Evolutionary conservation across 92 coral and sea anemone genomes (phyloP), one percentile per base, ranked within the genome.

Genomic region (Epizoanthus ramosus): DNA sequence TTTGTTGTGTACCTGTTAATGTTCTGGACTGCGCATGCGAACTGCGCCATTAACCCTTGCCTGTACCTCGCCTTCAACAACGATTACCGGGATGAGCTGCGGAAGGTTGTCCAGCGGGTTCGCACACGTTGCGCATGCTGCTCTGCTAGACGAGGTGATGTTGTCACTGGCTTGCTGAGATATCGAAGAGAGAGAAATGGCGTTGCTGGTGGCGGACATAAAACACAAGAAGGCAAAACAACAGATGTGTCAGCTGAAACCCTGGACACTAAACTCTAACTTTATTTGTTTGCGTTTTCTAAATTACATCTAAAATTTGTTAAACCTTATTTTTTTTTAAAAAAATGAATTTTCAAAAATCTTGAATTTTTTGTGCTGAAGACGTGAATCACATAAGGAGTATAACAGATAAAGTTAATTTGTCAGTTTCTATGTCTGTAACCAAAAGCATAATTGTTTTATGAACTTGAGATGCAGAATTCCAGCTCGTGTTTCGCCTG

Each of bases 11-110:
- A 57, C 57, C 47, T 31, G 17, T 75, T 75, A 21, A 75, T 75
- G 80, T 75, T 75, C 67, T 75, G 80, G 80, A 35, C 17, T 9
- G 80, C 80, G 0, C 80, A 75, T 28, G 80, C 80, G 15, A 75
- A 75, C n/a, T 75, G 80, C 13, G 80, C 80, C 19, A 24, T 75
- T 17, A 75, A 75, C 25, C 80, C 80, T 8, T 75, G 80, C 80
- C 57, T 75, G 28, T 56, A 56, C 61, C 41, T 75, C 25, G 67
- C n/a, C n/a, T 75, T 75, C 68, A 75, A 75, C 13, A 58, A 57
- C 21, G 68, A 75, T 31, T 75, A 75, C 25, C 50, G 67, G 4
- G 67, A 57, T 10, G 39, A 75, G 24, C 67, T 75, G 13, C 41
- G 52, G 8, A 8, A 23, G 6, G 5, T 57, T 75, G 31, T 31